Conservation (phyloP, 2,113 vertebrate species). For the Labeo rohita region DNA sequence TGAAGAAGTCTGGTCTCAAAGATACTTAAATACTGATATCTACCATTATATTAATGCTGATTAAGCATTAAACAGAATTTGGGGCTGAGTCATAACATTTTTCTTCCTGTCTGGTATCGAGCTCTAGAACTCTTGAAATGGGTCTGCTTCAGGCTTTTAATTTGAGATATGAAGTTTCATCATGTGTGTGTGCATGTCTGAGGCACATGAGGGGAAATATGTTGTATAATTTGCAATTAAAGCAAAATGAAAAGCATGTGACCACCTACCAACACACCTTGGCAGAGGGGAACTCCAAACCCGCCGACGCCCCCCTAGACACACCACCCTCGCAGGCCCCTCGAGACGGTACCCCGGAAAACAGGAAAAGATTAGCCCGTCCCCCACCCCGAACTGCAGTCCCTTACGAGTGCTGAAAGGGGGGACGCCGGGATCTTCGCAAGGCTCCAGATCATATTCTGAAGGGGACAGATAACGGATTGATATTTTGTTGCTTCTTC, state of each 20-base stretch:
- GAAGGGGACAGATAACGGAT: constrained; percentile 36
- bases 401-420: constrained; percentile 93
- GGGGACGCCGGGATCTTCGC: constrained; percentile 92
- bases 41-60: constrained; percentile 13
- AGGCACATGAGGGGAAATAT: constrained; percentile 16
- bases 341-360: constrained; percentile 98
- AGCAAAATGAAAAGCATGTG: constrained; percentile 90
- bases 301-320: constrained; percentile 95
- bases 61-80: constrained; percentile 2
- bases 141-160: not conserved
- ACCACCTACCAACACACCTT: constrained; percentile 99
- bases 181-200: constrained; percentile 28
- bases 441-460: constrained; percentile 97
- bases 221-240: constrained; percentile 53
- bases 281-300: constrained; percentile 99
- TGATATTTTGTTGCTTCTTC: not conserved
- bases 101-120: not conserved
- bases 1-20: constrained; percentile 27
- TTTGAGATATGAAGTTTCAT: constrained; percentile 12
- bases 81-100: not conserved
- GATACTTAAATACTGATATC: constrained; percentile 29
- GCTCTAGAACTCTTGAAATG: not conserved
- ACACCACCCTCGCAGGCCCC: constrained; percentile 89
- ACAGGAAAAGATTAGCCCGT: constrained; percentile 92
- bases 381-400: constrained; percentile 91